Base-by-base conservation (phyloP, 2,888 invertebrate species). In the Drosophila maculinotata region DNA sequence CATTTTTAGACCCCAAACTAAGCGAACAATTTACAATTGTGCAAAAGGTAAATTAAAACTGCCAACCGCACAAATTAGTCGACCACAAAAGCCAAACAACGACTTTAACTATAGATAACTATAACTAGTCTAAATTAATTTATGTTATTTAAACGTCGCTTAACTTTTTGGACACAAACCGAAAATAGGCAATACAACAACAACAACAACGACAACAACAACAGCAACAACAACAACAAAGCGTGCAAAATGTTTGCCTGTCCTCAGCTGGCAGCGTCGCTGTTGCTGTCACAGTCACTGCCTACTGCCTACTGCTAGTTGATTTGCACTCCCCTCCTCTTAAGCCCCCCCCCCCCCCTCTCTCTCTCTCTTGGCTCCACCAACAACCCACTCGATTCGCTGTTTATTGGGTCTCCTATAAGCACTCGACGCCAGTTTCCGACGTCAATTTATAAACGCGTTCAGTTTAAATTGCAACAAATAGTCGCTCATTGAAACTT, bases 401-500 rank as follows among this genome's bases (percentile, higher is more conserved):
- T 45, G 53, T 52, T 63, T 51, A 48, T 48, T 30, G 63, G 33
- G 60, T 59, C n/a, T n/a, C 56, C 65, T 65, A 53, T 53, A 62
- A 39, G 62, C 70, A 36, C 62, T 84, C 68, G 85, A 69, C 66
- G 79, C 59, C 81, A 65, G 79, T 80, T 80, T 79, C 74, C 81
- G 78, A 76, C 84, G 71, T 83, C 82, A 83, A 83, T 83, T 83
- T 83, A 83, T 84, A 81, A 84, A 84, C 73, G 85, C 87, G 83
- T 87, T 83, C 87, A 78, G 81, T 68, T 87, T 83, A 83, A 83
- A 83, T 87, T 83, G 83, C 83, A 83, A 83, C 83, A 83, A 83
- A 83, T 83, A 83, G 87, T 87, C 83, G 87, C 87, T 84, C 87
- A 83, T 83, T 83, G 83, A 84, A 83, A 81, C 84, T 87, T 87